Base-by-base conservation (phyloP, 2,888 invertebrate genomes). In the Colostygia pectinataria region DNA sequence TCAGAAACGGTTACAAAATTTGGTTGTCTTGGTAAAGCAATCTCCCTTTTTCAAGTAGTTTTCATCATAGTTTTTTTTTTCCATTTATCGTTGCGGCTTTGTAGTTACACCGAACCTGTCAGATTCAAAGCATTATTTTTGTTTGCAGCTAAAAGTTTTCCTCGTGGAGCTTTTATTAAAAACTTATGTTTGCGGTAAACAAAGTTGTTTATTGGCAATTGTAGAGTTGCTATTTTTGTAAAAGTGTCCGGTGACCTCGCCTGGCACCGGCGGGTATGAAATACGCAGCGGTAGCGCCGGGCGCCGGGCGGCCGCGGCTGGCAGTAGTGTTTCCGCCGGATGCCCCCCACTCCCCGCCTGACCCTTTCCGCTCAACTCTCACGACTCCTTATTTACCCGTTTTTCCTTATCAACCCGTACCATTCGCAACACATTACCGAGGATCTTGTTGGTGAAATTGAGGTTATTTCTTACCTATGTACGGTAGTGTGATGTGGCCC, bases 351-450 rank as follows among this genome's bases (percentile, higher is more conserved):
- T 33, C 44, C 58, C 55, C 66, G 59, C 59, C 73, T 71, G 74
- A 75, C 80, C 81, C 66, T 76, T 73, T 79, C 80, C 81, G 76
- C 70, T 57, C 67, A 60, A 61, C 68, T 69, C 73, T 69, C 72
- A 75, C 73, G 70, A 78, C 73, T 82, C 79, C 80, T 83, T 88
- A 86, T 89, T 87, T 86, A 85, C 79, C 77, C 81, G 83, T 81
- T 87, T 86, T 86, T 86, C 83, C 85, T 88, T 87, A 89, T 89
- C 86, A 83, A 74, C 69, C 74, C 68, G 70, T 71, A 69, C 80
- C 88, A 87, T 85, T 87, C 86, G 74, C 77, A 76, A 80, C 85
- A 82, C 80, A 80, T 86, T 83, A 78, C 76, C 57, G 66, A 65
- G 71, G 70, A 77, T 78, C 80, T 75, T 74, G 78, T 76, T 73